Percentiles rank a stretch among this genome's conserved stretches.
Evolutionary conservation across 2,888 invertebrate genomes (phyloP).

Genomic region (Tetramorium bicarinatum): DNA sequence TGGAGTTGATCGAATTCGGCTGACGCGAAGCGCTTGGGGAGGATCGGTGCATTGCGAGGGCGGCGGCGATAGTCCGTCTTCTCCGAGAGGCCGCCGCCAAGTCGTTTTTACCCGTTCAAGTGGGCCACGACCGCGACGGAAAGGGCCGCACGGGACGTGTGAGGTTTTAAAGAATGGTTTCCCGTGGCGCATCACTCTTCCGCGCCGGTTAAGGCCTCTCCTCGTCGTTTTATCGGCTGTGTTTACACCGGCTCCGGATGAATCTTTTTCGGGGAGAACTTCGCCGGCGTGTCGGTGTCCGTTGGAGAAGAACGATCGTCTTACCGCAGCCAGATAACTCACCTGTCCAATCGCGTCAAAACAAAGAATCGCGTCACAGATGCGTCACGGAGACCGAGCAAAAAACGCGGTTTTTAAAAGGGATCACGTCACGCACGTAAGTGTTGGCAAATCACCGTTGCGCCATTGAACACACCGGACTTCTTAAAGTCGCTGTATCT

Average conservation of each 20-base stretch:
- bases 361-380: conserved; percentile 78
- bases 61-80: conserved; percentile 68
- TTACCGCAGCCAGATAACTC: conserved; percentile 78
- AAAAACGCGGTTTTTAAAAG: conserved; percentile 64
- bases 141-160: conserved; percentile 72
- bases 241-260: conserved; percentile 80
- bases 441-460: conserved; percentile 39
- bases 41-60: conserved; percentile 42
- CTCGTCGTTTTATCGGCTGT: conserved; percentile 80
- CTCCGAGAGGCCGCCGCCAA: conserved; percentile 57
- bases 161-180: conserved; percentile 82
- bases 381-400: conserved; percentile 54
- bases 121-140: conserved; percentile 68
- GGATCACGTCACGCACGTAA: conserved; percentile 47
- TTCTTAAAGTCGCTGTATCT: conserved; percentile 20
- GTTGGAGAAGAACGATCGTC: conserved; percentile 79
- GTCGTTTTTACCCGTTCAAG: conserved; percentile 76
- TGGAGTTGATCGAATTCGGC: conserved; percentile 15
- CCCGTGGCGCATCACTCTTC: conserved; percentile 83
- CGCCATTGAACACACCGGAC: conserved; percentile 45
- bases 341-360: conserved; percentile 80
- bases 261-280: conserved; percentile 81
- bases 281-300: conserved; percentile 77
- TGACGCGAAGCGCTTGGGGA: not conserved
- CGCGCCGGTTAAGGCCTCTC: conserved; percentile 77